Evolutionary conservation across 2,888 invertebrate genomes (phyloP), one percentile per base, ranked within the genome.

Genomic region (Cylloceria caligata): DNA sequence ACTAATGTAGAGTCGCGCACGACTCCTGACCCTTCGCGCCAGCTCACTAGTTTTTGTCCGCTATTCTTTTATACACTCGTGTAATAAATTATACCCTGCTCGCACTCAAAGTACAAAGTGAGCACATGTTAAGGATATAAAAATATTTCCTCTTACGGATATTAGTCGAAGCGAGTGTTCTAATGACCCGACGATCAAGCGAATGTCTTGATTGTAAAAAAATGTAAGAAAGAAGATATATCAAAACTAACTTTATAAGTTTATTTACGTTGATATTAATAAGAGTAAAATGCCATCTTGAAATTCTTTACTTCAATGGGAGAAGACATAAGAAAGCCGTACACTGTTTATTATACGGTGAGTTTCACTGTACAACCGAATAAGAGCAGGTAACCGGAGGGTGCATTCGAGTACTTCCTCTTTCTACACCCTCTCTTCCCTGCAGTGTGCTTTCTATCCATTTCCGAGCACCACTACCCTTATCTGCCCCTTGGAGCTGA

Each of bases 1-100:
- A 88, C 90, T 91, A 90, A 91, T 91, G 90, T 87, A 90, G 86
- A 88, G 83, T 86, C 86, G 78, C 80, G 84, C 79, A 74, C 67
- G 21, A 60, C 45, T 62, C 39, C 19, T 68, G 80, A 60, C 60
- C 68, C 74, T 42, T 55, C 60, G 71, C 75, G 55, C 19, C 45
- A 36, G 67, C 67, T 79, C 24, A 9, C 16, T 19, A 21, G 21
- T 0, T 21, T 55, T 67, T 39, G 62, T 55, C 76, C 69, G 62
- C 83, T 80, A 83, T 24, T 2, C 49, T 68, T 16, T 36, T 68
- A 13, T 68, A 34, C 27, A 34, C 30, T 47, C 13, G 5, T 16
- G 19, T 49, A 42, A 16, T 67, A 49, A 30, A 7, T 45, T 34
- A 42, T 24, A 6, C n/a, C 30, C 30, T 30, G 49, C 34, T 67